Base-by-base conservation (phyloP, 1,140 invertebrate species). In the Hermetia illucens region DNA sequence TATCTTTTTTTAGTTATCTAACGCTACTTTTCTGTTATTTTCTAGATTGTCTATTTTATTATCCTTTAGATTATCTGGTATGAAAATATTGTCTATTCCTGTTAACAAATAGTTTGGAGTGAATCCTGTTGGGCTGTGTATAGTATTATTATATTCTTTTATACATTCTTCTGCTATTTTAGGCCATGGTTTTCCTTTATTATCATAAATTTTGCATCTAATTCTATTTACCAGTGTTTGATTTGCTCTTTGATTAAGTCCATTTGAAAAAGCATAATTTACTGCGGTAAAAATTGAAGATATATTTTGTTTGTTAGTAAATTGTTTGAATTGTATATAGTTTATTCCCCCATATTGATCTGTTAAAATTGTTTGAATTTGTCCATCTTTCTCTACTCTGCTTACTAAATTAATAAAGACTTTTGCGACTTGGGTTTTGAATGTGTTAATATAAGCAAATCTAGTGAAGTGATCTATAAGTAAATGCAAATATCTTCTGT, bases 361-460 rank as follows among this genome's bases (percentile, higher is more conserved):
- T 13, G 54, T 44, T 1, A 61, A 18, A 8, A 59, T n/a, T 24
- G 52, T 46, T 5, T 34, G 44, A 37, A 61, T 58, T 9, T 49
- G 43, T 5, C 29, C 9, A 6, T 17, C 3, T 27, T 40, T 4
- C 30, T 13, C 5, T 9, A 40, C 13, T 4, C 55, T 44, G 40
- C 58, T 12, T 29, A 58, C 22, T 48, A 61, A 34, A 48, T 57
- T 58, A 4, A 63, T 51, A 33, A 61, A 62, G 42, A 57, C 58
- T 36, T 36, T 46, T 20, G 51, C 39, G 29, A 32, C 49, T 46
- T 57, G 46, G 5, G 39, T 52, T 53, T 49, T 52, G 42, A 52
- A 61, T 17, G 51, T 55, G 40, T 38, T 32, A 42, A 50, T 56
- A 44, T 33, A 58, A 21, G 47, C 53, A 42, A 36, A 58, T 52